Evolutionary conservation across 2,797 vertebrate genomes (phyloP), one percentile per base, ranked within the genome.

Genomic region (Helarctos malayanus): DNA sequence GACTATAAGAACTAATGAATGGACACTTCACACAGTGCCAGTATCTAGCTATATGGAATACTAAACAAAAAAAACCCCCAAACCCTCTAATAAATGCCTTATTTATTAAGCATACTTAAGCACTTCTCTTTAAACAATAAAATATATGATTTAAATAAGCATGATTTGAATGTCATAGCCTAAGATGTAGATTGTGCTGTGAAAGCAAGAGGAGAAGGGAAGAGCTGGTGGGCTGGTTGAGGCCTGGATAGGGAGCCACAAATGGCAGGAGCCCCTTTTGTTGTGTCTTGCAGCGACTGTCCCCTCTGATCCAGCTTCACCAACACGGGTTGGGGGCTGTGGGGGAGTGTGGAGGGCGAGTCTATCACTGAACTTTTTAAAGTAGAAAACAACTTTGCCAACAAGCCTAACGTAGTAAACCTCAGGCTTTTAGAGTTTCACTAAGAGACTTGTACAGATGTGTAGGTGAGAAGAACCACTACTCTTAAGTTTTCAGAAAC

Each of bases 1-100:
- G 69, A 92, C 32, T 89, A 65, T 41, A 80, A 96, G 94, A 71
- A 13, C 10, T 57, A 84, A 65, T 85, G 83, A 97, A 79, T 94
- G 96, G 71, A 59, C 54, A 97, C 94, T 97, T 71, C 54, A 75
- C 45, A 81, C 35, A 81, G 12, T 80, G 38, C 75, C 88, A 69
- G 27, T 68, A 32, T 94, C 73, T 95, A 81, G 21, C 16, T 95
- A 10, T 71, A 57, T 81, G 32, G 75, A 41, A 32, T 19, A 75
- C 47, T 78, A 41, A 29, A 35, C 57, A 80, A 14, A 23, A 76
- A 81, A 27, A 49, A 2, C 47, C 29, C 59, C 29, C 8, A 23
- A 10, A 13, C 10, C 54, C 21, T 89, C 35, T 73, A 63, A n/a
- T 65, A 80, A 78, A 73, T 82, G 32, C 9, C 65, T 89, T 75